Base-by-base conservation (phyloP, 1,140 invertebrate species). In the Hyphantria cunea region DNA sequence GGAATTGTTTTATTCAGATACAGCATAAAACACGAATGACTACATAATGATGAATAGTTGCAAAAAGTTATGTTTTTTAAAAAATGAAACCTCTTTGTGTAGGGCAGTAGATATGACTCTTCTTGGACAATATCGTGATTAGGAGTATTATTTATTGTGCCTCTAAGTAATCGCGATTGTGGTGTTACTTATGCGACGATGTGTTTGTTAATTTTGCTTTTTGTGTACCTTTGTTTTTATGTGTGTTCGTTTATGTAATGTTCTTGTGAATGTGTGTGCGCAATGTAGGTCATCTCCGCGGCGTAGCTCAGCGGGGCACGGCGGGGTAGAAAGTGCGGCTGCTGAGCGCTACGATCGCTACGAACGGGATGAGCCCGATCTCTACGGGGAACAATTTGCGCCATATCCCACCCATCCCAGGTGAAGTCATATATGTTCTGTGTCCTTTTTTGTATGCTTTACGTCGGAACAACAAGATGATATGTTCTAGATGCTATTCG, bases 381-480 rank as follows among this genome's bases (percentile, higher is more conserved):
- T 84, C 7, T 90, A 89, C 56, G 78, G 73, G 17, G 86, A 90
- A 6, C 89, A 90, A 56, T 90, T 85, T 64, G 70, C 76, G 8
- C 78, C 90, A 0, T 90, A 80, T 58, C 54, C 80, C 25, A 89
- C 88, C 0, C 90, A 80, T 56, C 50, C 77, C 25, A 87, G 87
- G 86, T 91, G 76, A 7, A 5, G 31, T 11, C 50, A 8, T 44
- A 15, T 34, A 17, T 34, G 49, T 25, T 25, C 1, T 5, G 5
- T 25, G 17, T 25, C 2, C 17, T 25, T 25, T 5, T 25, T 5
- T 25, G 5, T 25, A 25, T 25, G 17, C 17, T 25, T 25, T 1
- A 25, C 5, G 1, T 25, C 5, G 17, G 17, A 25, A 5, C 17
- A 25, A 25, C 2, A 25, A 25, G 1, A 25, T 3, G 1, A 25